Evolutionary conservation across 2,888 invertebrate species (phyloP).

Genomic region (Pristionchus arcanus): DNA sequence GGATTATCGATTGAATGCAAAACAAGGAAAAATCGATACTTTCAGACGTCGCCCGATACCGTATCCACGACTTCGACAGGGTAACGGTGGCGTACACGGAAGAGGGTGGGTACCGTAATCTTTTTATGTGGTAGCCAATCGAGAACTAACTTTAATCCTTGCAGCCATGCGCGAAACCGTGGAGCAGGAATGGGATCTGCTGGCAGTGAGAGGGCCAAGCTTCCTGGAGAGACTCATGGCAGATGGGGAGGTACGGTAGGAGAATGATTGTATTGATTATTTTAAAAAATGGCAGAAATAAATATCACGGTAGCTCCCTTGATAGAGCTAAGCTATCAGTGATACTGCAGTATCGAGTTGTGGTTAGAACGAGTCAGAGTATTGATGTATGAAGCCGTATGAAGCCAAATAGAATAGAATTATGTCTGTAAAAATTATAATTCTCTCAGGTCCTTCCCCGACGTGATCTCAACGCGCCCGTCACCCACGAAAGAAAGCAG

Average conservation of each 20-base stretch:
- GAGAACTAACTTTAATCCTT: background rate
- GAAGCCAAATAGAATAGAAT: too few species aligned
- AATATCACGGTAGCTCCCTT: too few species aligned
- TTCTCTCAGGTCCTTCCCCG: background rate
- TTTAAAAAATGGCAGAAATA: background rate
- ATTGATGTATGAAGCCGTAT: too few species aligned
- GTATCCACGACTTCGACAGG: slow-evolving; percentile 38
- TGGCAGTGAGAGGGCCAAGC: slow-evolving; percentile 23
- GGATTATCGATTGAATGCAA: background rate
- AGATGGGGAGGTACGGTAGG: slow-evolving; percentile 17
- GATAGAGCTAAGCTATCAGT: too few species aligned
- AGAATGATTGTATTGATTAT: background rate
- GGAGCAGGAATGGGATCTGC: slow-evolving; percentile 43
- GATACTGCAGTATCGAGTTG: too few species aligned
- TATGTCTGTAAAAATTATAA: too few species aligned
- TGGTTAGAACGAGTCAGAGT: too few species aligned
- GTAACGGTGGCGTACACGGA: slow-evolving; percentile 23
- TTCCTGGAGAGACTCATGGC: slow-evolving; percentile 44
- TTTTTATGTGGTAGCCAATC: background rate
- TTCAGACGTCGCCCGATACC: slow-evolving; percentile 43
- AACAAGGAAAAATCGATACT: background rate
- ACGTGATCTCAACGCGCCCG: background rate
- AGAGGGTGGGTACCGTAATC: background rate
- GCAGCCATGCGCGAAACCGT: background rate
- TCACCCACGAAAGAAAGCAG: background rate